Percentiles rank a stretch among this genome's conserved stretches.
phyloP scores from a whole-genome alignment of 1,140 invertebrate species.

The Globodera rostochiensis region DNA sequence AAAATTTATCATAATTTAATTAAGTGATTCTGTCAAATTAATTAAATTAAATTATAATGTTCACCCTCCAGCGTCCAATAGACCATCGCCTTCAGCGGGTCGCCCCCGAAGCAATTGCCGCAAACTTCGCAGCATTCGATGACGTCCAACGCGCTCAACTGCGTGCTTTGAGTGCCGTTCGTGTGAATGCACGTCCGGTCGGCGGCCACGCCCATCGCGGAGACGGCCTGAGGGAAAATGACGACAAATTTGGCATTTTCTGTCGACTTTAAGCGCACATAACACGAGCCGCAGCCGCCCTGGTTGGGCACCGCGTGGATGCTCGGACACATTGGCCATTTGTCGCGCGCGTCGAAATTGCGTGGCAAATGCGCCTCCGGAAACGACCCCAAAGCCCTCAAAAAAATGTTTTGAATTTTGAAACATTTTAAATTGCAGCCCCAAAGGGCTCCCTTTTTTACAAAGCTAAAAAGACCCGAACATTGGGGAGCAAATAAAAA shows the following conservation, averaged over 20 bases:
- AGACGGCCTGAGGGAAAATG: conserved; percentile 53
- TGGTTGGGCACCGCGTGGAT: conserved; percentile 66
- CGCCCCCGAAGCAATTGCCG: conserved; percentile 64
- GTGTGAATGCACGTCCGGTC: conserved; percentile 61
- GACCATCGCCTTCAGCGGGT: conserved; percentile 58
- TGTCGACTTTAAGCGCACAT: conserved; percentile 61
- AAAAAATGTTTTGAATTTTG: not conserved
- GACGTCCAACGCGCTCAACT: conserved; percentile 58
- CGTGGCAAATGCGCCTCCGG: conserved; percentile 42
- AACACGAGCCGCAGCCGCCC: conserved; percentile 70
- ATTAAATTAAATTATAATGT: not conserved
- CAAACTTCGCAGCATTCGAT: conserved; percentile 62
- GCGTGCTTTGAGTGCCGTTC: conserved; percentile 57
- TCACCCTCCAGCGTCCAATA: conserved; percentile 57
- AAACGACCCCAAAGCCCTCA: conserved; percentile 44
- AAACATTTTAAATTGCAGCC: too few species aligned
- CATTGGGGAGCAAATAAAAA: too few species aligned
- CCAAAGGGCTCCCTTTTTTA: too few species aligned
- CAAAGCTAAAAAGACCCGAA: too few species aligned
- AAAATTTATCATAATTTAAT: too few species aligned
- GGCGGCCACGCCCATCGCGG: conserved; percentile 60
- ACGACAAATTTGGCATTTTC: not conserved
- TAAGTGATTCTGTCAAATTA: not conserved
- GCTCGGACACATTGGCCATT: conserved; percentile 48
- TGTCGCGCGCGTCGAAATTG: conserved; percentile 50